These are phyloP conservation scores for Eilema caniola DNA, from an alignment of 2,888 invertebrate genomes.

Conservation along the genomic window DNA sequence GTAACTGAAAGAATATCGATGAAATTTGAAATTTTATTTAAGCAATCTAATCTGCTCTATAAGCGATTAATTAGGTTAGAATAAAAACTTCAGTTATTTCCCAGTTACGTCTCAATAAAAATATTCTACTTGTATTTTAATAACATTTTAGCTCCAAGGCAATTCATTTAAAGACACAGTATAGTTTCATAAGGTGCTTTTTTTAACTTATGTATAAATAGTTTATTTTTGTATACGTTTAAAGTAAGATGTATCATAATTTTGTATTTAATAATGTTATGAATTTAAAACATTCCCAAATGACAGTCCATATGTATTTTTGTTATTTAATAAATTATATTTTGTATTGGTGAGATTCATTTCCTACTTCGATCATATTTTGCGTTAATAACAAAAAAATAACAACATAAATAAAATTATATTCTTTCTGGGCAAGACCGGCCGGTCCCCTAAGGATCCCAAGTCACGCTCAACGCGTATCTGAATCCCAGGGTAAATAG, in stretches of 20 bases:
- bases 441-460: too few species aligned
- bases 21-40: too few species aligned
- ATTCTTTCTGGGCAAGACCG: too few species aligned
- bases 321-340: slow-evolving; percentile 55
- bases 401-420: too few species aligned
- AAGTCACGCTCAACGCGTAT: too few species aligned
- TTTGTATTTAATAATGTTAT: slow-evolving; percentile 51
- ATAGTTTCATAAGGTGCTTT: slow-evolving; percentile 43
- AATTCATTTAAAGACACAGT: slow-evolving; percentile 27
- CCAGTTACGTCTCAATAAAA: too few species aligned
- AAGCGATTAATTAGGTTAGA: too few species aligned
- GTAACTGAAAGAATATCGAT: too few species aligned
- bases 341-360: slow-evolving; percentile 23
- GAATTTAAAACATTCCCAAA: slow-evolving; percentile 51
- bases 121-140: background rate
- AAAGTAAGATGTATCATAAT: slow-evolving; percentile 41
- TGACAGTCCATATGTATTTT: slow-evolving; percentile 47
- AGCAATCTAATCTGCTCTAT: too few species aligned
- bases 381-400: too few species aligned
- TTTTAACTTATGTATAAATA: slow-evolving; percentile 34
- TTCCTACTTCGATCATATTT: too few species aligned
- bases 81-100: background rate
- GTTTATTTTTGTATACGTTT: slow-evolving; percentile 35
- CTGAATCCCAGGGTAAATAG: too few species aligned
- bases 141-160: background rate